A percentile compares a stretch with the other conserved stretches of the same genome.
phyloP scores from a whole-genome alignment of 2,888 invertebrate species.

The Eupelmus urozonus region DNA sequence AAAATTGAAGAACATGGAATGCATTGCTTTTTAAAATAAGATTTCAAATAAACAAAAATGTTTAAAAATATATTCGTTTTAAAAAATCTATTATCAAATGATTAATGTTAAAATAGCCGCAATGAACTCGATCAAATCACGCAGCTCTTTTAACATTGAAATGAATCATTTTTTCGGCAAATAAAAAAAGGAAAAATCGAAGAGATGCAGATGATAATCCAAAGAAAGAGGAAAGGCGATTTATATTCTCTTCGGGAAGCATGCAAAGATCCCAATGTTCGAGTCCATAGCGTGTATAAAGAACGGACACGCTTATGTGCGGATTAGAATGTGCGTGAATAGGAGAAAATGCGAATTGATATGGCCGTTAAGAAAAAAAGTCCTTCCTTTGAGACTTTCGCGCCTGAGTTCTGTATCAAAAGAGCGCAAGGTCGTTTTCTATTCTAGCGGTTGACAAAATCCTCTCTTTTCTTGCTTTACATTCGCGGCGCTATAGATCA shows the following conservation, averaged over 20 bases:
- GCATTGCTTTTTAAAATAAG: background rate
- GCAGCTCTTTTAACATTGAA: too few relatives aligned
- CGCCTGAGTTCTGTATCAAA: background rate
- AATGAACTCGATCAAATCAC: too few relatives aligned
- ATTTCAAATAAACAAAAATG: background rate
- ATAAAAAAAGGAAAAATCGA: slow-evolving; percentile 4
- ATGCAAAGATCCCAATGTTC: slow-evolving; percentile 62
- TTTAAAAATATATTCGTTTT: background rate
- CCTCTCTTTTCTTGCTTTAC: background rate
- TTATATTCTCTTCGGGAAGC: slow-evolving; percentile 62
- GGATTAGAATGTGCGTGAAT: slow-evolving; percentile 68
- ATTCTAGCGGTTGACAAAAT: slow-evolving; percentile 6
- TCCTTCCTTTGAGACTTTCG: slow-evolving; percentile 60
- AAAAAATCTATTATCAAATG: slow-evolving; percentile 8
- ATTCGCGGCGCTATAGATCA: background rate
- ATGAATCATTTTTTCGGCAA: too few relatives aligned
- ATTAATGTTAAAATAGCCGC: background rate
- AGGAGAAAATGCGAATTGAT: slow-evolving; percentile 71
- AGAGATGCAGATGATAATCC: slow-evolving; percentile 14
- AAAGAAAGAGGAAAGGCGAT: slow-evolving; percentile 63
- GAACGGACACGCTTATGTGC: slow-evolving; percentile 53
- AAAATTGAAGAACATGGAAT: too few relatives aligned
- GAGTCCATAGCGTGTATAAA: slow-evolving; percentile 44
- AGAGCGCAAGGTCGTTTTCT: slow-evolving; percentile 8
- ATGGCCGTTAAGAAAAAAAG: slow-evolving; percentile 60